Base-by-base conservation (phyloP, 2,888 invertebrate species). In the Drosophila meridionalis region DNA sequence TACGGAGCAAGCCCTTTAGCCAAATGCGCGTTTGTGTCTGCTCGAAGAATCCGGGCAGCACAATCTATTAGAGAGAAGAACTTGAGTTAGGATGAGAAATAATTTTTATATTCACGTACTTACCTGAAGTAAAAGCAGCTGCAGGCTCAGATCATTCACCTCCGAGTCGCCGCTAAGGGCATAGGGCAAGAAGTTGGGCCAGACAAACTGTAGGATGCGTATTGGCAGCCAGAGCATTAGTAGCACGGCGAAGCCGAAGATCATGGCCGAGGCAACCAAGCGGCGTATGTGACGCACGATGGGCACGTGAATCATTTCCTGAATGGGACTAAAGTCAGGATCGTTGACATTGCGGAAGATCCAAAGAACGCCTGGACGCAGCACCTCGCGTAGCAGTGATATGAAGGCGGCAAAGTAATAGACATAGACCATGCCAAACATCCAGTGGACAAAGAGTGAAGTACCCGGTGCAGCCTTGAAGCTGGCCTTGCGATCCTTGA, bases 381-480 rank as follows among this genome's bases (percentile, higher is more conserved):
- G 92, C 0, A 99, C 98, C 93, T 99, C 99, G 61, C 99, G 94
- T 32, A 99, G 93, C 3, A 99, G 94, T 26, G 98, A 94, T 50
- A 99, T 97, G 92, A 98, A 99, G 0, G 99, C 99, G 8, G 99
- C 99, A 92, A 99, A 99, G 94, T 99, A 99, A 93, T 99, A 99
- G 14, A 99, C 99, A 92, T 99, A 99, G 40, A 97, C 97, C 99
- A 99, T 99, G 69, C 99, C 99, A 8, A 99, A 97, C 47, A 99
- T 95, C 99, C 99, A 99, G 93, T 99, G 99, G 64, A 99, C 97
- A 92, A 99, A 99, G 95, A 99, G 97, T 1, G 98, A 98, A 0
- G 99, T 99, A 85, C 98, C 98, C 0, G 99, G 99, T 0, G 99
- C 98, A 0, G 97, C 95, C 77, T 96, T 95, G 83, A 99, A 98